These are phyloP conservation scores for Chironomus tepperi DNA, from an alignment of 1,140 invertebrate genomes.

Conservation along the genomic window DNA sequence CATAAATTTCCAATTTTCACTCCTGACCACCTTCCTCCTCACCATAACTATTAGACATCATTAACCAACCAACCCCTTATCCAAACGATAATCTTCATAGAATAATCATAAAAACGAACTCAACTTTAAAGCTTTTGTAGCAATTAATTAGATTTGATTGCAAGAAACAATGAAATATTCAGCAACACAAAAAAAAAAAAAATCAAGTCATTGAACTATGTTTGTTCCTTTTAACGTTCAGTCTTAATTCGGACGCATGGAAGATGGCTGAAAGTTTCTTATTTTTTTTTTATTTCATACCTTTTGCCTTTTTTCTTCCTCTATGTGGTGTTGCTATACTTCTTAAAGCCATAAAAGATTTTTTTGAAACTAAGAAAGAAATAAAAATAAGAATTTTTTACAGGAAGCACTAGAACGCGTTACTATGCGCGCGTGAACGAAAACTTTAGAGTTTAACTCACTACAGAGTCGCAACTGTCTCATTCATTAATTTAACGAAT, in stretches of 20 bases:
- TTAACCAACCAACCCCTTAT: background rate
- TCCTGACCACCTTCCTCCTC: too few relatives aligned
- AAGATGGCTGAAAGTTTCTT: background rate
- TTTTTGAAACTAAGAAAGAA: background rate
- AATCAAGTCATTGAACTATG: background rate
- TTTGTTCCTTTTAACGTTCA: background rate
- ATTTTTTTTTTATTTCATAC: background rate
- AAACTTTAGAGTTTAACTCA: background rate
- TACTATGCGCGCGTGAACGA: background rate
- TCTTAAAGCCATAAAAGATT: too few relatives aligned
- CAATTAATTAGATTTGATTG: constrained; percentile 14
- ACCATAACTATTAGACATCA: too few relatives aligned
- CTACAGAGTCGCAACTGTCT: constrained; percentile 13
- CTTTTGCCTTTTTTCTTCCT: background rate
- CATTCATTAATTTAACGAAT: constrained; percentile 19
- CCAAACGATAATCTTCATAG: background rate
- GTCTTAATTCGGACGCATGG: background rate
- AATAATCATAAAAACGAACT: background rate
- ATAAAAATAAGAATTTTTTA: constrained; percentile 11
- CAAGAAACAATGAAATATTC: background rate
- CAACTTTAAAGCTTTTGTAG: background rate
- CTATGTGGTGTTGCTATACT: background rate
- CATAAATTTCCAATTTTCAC: too few relatives aligned
- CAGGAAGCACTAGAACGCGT: background rate
- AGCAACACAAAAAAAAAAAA: background rate